Evolutionary conservation across 1,140 invertebrate genomes (phyloP).

Genomic region (Drosophila ficusphila): DNA sequence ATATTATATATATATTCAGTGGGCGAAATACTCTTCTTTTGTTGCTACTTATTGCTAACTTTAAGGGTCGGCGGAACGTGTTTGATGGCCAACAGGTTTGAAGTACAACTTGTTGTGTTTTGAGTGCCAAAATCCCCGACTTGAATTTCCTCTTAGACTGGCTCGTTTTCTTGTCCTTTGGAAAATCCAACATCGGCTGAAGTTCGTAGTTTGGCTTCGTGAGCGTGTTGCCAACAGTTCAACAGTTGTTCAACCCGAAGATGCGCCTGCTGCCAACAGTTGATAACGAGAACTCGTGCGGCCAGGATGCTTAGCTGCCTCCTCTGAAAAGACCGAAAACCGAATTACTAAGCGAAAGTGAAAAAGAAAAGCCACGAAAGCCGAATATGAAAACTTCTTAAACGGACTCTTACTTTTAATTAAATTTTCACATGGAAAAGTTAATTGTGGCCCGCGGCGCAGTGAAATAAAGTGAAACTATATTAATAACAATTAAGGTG

Average conservation of each 20-base stretch:
- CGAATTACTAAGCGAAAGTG: neutral
- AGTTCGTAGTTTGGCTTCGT: slow-evolving; percentile 2
- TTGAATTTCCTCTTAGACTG: slow-evolving; percentile 23
- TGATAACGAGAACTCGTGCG: slow-evolving; percentile 68
- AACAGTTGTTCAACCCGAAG: slow-evolving; percentile 56
- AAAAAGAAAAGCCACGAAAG: slow-evolving; percentile 6
- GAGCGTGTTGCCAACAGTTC: slow-evolving; percentile 30
- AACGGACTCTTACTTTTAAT: slow-evolving; percentile 38
- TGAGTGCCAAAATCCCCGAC: slow-evolving; percentile 39
- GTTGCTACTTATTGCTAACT: slow-evolving; percentile 2
- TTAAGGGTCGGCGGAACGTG: slow-evolving; percentile 39
- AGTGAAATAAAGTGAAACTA: slow-evolving; percentile 17
- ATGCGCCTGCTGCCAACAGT: slow-evolving; percentile 45
- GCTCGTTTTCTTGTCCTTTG: slow-evolving; percentile 16
- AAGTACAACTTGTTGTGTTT: slow-evolving; percentile 73
- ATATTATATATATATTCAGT: slow-evolving; percentile 9
- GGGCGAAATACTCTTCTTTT: neutral
- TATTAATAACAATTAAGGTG: slow-evolving; percentile 7
- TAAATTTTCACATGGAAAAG: slow-evolving; percentile 18
- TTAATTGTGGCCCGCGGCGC: slow-evolving; percentile 6
- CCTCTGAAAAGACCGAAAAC: neutral
- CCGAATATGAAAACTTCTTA: neutral
- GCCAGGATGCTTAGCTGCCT: slow-evolving; percentile 39
- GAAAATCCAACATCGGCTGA: slow-evolving; percentile 5
- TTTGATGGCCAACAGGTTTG: slow-evolving; percentile 50